Base-by-base conservation (phyloP, 2,113 vertebrate species). In the Pionites leucogaster region DNA sequence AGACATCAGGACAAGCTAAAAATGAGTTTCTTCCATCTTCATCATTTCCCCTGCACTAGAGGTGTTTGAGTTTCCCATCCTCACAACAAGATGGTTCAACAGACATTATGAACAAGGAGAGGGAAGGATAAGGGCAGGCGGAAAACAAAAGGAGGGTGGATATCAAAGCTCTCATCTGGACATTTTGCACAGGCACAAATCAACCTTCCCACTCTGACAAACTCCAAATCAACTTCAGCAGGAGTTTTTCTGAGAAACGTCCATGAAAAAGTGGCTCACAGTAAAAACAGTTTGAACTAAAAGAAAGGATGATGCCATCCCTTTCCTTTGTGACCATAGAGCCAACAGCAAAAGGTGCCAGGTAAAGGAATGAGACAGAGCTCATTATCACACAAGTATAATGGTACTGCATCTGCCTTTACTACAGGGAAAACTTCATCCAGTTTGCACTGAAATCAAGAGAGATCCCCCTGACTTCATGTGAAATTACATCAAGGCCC, bases 351-450 rank as follows among this genome's bases (percentile, higher is more conserved):
- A 75, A 42, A 44, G 41, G 49, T 19, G 13, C 29, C 0, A 0
- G 33, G 27, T 60, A 78, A 23, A 71, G 71, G 22, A 63, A 75
- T 0, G 0, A 8, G 39, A n/a, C 35, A 60, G n/a, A 88, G 59
- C 29, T 55, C 41, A 57, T 5, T 3, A 0, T 11, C 1, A 0
- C 79, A 29, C 23, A 44, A 44, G 47, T 17, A 13, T 44, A 28
- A 33, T 0, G 2, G 39, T 14, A 18, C 7, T 0, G 0, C 2
- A 3, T 55, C 90, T 78, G 31, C 2, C 70, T 53, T 74, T 52
- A 47, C 42, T 35, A 46, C 13, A 41, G 15, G 49, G 53, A 31
- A 69, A 88, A n/a, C 18, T n/a, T 84, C 65, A 91, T 20, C 25
- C 44, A 69, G 3, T 71, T 69, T 57, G 53, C 52, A 65, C 39